Evolutionary conservation across 1,140 invertebrate species (phyloP), one percentile per base, ranked within the genome.

Genomic region (Listronotus bonariensis): DNA sequence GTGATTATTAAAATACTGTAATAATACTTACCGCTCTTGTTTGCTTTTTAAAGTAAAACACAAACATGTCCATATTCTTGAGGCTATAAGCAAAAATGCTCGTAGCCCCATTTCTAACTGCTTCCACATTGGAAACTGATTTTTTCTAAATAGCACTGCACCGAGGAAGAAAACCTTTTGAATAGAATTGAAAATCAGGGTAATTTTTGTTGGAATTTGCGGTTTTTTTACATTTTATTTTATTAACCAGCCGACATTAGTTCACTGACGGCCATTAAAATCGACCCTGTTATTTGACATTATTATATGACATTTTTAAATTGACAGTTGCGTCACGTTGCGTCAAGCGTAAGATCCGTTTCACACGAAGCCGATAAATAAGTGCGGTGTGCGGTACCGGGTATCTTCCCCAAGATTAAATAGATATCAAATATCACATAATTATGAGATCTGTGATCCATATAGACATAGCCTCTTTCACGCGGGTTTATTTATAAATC

Each of bases 61-160:
- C 81, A 97, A 86, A 86, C 95, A 97, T 86, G 91, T 96, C 95
- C 96, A 98, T 83, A 98, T 92, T 85, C 94, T 95, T 77, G 93
- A 94, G 78, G 93, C 93, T 79, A 96, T 86, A 80, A 96, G 85
- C 83, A 96, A 89, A 82, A 96, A 95, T 84, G 92, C 91, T 85
- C 92, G 89, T 84, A 97, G 90, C 85, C 94, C 93, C 93, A 96
- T 96, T 88, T 95, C 92, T 88, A 96, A 87, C 87, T 93, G 90
- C 83, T 95, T 96, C 87, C 93, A 90, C 94, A 97, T 97, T 89
- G 77, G 74, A 73, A 72, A 69, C 14, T 31, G 58, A 53, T 51
- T 68, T 68, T 53, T 10, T 43, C 17, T 40, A 15, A 41, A 40
- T 41, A 55, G 31, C 41, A 49, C 38, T 42, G 10, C 14, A 56